phyloP scores from a whole-genome alignment of 2,888 invertebrate genomes.

The Metacarcinus magister region DNA sequence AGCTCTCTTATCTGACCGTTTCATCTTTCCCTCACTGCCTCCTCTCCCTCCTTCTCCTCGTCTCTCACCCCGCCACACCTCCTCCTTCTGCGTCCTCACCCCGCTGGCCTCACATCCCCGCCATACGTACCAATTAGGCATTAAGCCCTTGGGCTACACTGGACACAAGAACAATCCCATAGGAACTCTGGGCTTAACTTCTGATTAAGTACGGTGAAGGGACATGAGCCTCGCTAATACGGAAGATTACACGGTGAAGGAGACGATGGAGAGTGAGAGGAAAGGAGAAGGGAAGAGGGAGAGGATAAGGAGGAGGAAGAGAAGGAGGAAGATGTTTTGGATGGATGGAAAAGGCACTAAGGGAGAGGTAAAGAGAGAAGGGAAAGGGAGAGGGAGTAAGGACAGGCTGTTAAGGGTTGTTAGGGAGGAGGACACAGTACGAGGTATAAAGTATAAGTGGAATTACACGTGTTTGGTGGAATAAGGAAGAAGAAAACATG shows the following conservation, averaged over 20 bases:
- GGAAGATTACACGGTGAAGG: conserved; percentile 71
- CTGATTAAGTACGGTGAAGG: conserved; percentile 80
- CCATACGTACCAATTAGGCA: conserved; percentile 81
- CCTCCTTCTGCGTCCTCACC: background rate
- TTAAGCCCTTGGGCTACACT: conserved; percentile 77
- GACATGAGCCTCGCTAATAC: conserved; percentile 80
- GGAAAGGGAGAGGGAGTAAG: background rate
- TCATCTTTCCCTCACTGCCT: background rate
- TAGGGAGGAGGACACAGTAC: background rate
- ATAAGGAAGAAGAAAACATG: background rate
- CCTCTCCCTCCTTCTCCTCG: background rate
- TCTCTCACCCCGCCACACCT: background rate
- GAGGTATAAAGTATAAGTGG: background rate
- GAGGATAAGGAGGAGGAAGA: background rate
- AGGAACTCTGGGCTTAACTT: conserved; percentile 80
- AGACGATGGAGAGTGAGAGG: conserved; percentile 54
- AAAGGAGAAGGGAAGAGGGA: background rate
- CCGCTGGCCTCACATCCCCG: conserved; percentile 71
- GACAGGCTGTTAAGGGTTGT: background rate
- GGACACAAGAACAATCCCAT: conserved; percentile 79
- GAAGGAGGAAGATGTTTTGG: background rate
- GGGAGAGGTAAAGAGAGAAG: conserved; percentile 20
- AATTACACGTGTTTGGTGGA: background rate
- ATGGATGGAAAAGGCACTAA: background rate
- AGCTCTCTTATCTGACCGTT: background rate